Conservation (phyloP, 1,140 invertebrate species). For the Drosophila mauritiana region DNA sequence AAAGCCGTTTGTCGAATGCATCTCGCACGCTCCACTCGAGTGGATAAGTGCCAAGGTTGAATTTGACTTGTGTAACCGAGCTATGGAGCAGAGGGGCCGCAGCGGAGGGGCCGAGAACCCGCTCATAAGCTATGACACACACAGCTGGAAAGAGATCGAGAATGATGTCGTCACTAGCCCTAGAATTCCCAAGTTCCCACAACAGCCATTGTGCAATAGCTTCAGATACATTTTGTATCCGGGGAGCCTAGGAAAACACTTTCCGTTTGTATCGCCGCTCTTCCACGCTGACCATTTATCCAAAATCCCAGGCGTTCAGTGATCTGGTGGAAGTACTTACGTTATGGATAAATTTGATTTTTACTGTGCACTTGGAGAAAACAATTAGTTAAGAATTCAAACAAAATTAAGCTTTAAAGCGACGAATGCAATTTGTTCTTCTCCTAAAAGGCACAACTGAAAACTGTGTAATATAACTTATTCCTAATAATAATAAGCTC, state of each 20-base stretch:
- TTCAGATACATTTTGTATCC: slow-evolving; percentile 3
- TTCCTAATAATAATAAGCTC: no score
- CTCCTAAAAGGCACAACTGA: no score
- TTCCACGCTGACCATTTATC: slow-evolving; percentile 68
- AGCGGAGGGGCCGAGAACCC: slow-evolving; percentile 1
- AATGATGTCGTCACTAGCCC: not conserved
- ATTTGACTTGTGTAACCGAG: slow-evolving; percentile 23
- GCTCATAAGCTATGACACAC: slow-evolving; percentile 55
- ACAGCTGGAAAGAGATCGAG: slow-evolving; percentile 12
- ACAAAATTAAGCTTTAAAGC: not conserved
- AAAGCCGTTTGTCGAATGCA: slow-evolving; percentile 72
- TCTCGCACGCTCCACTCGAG: slow-evolving; percentile 50
- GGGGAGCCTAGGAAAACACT: slow-evolving; percentile 21
- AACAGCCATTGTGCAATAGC: not conserved
- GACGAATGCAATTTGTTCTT: not conserved
- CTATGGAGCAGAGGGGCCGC: not conserved
- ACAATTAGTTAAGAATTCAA: not conserved
- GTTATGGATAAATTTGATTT: slow-evolving; percentile 62
- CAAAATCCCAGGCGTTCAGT: slow-evolving; percentile 76
- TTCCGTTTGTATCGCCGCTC: slow-evolving; percentile 48
- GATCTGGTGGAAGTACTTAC: slow-evolving; percentile 51
- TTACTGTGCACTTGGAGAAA: slow-evolving; percentile 50
- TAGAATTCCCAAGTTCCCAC: not conserved
- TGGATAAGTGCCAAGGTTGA: slow-evolving; percentile 31
- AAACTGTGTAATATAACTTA: no score